Base-by-base conservation (phyloP, 1,140 invertebrate genomes). In the Drusus annulatus region DNA sequence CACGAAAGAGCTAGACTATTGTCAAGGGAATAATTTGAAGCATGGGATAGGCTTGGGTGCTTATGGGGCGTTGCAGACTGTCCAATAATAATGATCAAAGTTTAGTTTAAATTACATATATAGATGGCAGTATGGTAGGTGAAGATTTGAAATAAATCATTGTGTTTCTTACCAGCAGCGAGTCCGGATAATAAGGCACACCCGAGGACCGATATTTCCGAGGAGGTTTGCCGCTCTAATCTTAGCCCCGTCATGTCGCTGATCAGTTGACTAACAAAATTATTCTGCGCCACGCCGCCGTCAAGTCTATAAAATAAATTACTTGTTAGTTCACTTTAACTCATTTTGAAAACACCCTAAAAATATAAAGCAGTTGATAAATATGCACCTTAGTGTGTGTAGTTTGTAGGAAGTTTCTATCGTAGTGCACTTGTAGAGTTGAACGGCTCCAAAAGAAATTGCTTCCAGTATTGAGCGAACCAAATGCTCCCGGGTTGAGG, bases 251-350 rank as follows among this genome's bases (percentile, higher is more conserved):
- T 94, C 31, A 97, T 88, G 89, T 98, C 95, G 4, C 96, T 93
- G 65, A 98, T 91, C 28, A 97, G 88, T 88, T 98, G 97, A 83
- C 95, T 93, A 1, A 98, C 89, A 86, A 98, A 98, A 87, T 98
- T 93, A 88, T 98, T 98, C 77, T 93, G 93, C 0, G 96, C 94
- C 17, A 99, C 97, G 28, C 98, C 98, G n/a, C 97, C 98, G 87
- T 98, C 96, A 54, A 96, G 91, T 84, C 97, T 98, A 85, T 21
- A 92, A 89, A 45, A 45, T 1, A 45, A 13, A 13, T 13, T 45
- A 0, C 5, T 13, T 45, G 10, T 45, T 45, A 45, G 36, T 5
- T 13, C 36, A 10, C 36, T 45, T 45, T 45, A 8, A 8, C 8
- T 36, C 31, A 3, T 36, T 7, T 36, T 36, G 31, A 8, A 36